Base-by-base conservation (phyloP, 2,113 vertebrate genomes). In the Phasianus colchicus region DNA sequence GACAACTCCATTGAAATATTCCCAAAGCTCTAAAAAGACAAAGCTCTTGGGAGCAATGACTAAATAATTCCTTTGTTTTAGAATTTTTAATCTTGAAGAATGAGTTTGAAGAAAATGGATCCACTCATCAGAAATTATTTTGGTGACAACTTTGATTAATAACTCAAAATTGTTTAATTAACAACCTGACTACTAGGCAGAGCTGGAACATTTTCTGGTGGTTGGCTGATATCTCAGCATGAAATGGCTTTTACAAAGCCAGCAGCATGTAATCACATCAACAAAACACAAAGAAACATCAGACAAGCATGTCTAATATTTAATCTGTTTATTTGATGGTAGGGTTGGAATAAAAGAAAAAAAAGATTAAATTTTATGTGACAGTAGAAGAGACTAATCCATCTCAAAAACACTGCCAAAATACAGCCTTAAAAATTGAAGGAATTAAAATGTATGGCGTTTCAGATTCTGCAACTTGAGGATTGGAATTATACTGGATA, bases 301-400 rank as follows among this genome's bases (percentile, higher is more conserved):
- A 79, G 61, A 81, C 65, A 92, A n/a, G 74, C 57, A 32, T 57
- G 57, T 27, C 61, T 74, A 94, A 86, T 83, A 72, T 84, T 92
- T 88, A 73, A 19, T 85, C 71, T 84, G 36, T 88, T 95, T 86
- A 65, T 93, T 81, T 86, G 75, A 50, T 61, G 43, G 72, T 75
- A 72, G 61, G 52, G 48, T 3, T 92, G 86, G 48, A 58, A 84
- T 75, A 43, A 84, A 64, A 96, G 42, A 57, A 78, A 64, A 96
- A 65, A 27, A 29, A 85, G 92, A 88, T n/a, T 48, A 83, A 85
- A 18, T 22, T 54, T 36, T 29, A 38, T 1, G 6, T 14, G 74
- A 50, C 43, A 55, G 25, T 4, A 65, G 29, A 34, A 80, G 34
- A 60, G 40, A 69, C 0, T 43, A 34, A 83, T 61, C 55, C n/a